Evolutionary conservation across 1,140 invertebrate species (phyloP).

Genomic region (Bombus haemorrhoidalis): DNA sequence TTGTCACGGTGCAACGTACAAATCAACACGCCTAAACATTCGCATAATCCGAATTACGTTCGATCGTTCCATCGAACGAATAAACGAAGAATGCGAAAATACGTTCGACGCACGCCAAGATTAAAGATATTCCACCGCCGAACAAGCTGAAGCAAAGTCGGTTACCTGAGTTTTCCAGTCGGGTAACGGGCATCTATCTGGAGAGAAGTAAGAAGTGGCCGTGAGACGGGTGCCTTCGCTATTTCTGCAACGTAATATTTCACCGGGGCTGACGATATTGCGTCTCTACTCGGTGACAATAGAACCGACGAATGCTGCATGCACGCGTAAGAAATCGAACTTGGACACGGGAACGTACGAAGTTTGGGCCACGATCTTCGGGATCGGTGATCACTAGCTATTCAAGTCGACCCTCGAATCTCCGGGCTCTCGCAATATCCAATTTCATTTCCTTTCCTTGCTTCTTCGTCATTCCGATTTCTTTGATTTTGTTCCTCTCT

Average conservation of each 20-base stretch:
- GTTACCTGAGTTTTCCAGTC: neutral
- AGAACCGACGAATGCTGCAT: neutral
- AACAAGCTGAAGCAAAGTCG: neutral
- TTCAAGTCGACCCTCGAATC: constrained; percentile 1
- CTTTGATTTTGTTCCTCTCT: neutral
- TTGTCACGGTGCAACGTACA: too few relatives aligned
- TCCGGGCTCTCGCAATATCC: neutral
- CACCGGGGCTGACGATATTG: neutral
- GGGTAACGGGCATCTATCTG: constrained; percentile 9
- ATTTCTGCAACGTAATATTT: constrained; percentile 30
- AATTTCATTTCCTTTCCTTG: neutral
- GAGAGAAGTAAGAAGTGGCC: neutral
- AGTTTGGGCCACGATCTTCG: neutral
- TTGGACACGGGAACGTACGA: neutral
- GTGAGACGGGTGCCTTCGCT: neutral
- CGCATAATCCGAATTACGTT: too few relatives aligned
- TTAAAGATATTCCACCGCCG: neutral
- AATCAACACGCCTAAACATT: too few relatives aligned
- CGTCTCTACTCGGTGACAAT: constrained; percentile 5
- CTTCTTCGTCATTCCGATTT: neutral
- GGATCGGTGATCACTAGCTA: constrained; percentile 19
- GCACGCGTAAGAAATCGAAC: neutral
- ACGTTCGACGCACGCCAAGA: neutral
- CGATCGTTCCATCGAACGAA: neutral
- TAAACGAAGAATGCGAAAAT: neutral